These are phyloP conservation scores for Puntigrus tetrazona DNA, from an alignment of 2,113 vertebrate species.

Conservation along the genomic window DNA sequence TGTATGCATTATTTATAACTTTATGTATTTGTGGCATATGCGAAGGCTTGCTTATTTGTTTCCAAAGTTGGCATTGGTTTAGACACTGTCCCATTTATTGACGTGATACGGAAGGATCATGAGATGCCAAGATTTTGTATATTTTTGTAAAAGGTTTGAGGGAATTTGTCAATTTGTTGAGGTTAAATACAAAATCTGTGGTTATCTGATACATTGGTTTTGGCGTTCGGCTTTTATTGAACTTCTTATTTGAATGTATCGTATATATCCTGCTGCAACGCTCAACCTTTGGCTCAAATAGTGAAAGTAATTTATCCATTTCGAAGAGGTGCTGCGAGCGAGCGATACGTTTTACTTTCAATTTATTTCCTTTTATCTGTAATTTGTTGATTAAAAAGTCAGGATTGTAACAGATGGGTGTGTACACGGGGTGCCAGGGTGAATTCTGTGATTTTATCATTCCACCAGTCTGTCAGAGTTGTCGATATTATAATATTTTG, in stretches of 20 bases:
- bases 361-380: constrained; percentile 1
- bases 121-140: not conserved
- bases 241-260: not conserved
- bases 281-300: not conserved
- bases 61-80: not conserved
- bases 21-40: not conserved
- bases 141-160: not conserved
- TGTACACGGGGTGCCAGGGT: not conserved
- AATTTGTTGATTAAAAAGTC: constrained; percentile 29
- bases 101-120: not conserved
- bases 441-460: constrained; percentile 3
- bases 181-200: not conserved
- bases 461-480: constrained; percentile 20
- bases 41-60: not conserved
- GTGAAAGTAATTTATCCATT: not conserved
- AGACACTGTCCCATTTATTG: not conserved
- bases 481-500: not conserved
- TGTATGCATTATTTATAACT: no score
- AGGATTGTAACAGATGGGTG: constrained; percentile 11
- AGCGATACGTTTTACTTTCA: not conserved
- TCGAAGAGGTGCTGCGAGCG: not conserved
- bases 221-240: not conserved
- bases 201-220: not conserved
- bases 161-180: not conserved
- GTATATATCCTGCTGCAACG: not conserved